Conservation (phyloP, 2,888 invertebrate species). For the Cosmia trapezina region DNA sequence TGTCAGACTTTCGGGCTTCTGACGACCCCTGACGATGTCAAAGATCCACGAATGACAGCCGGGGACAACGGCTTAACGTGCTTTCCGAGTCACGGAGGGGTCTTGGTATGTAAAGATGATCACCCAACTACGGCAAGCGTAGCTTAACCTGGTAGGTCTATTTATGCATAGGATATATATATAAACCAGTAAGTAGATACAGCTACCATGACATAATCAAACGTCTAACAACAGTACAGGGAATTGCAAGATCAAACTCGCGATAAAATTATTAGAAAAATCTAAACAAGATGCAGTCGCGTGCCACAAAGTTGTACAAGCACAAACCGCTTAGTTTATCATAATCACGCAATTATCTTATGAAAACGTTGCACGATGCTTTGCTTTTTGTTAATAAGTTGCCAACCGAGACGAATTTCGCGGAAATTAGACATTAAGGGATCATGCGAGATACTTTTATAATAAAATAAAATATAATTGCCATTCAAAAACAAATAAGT, state of each 20-base stretch:
- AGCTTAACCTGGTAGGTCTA: no score
- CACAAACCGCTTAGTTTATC: constrained; percentile 58
- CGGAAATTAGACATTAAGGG: constrained; percentile 84
- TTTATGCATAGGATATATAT: background rate
- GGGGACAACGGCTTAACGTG: no score
- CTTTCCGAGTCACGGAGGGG: no score
- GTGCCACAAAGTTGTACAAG: constrained; percentile 54
- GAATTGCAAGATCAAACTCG: constrained; percentile 4
- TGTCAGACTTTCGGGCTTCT: no score
- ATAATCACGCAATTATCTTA: constrained; percentile 78
- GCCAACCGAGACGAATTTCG: constrained; percentile 83
- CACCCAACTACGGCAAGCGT: no score
- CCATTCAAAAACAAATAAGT: constrained; percentile 90
- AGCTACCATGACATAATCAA: constrained; percentile 12
- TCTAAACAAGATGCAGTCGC: constrained; percentile 45
- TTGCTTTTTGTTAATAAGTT: constrained; percentile 70
- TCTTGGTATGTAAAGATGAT: no score
- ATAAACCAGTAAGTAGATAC: background rate
- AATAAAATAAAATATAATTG: constrained; percentile 90
- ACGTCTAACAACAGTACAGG: background rate
- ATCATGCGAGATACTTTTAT: constrained; percentile 84
- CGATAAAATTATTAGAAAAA: constrained; percentile 50
- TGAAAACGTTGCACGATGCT: constrained; percentile 73
- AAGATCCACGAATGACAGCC: no score
- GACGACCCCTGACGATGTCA: no score